Evolutionary conservation across 2,797 vertebrate species (phyloP), one percentile per base, ranked within the genome.

Genomic region (Monodelphis domestica): DNA sequence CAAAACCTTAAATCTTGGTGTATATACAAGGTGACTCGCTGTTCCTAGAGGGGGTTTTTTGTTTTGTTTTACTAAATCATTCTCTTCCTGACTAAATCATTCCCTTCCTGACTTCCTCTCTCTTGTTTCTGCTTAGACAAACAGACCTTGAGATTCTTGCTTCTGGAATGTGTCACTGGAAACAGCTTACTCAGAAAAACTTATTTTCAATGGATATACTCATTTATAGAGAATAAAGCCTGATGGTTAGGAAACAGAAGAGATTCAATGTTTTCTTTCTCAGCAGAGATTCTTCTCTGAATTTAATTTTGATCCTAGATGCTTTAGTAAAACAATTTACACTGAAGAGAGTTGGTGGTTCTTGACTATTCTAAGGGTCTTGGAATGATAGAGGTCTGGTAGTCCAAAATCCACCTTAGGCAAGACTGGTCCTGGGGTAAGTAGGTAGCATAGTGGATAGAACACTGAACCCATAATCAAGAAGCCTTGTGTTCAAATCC

Each of bases 121-220:
- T 54, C 94, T 92, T 97, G 96, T 97, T 97, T 96, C 91, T 91
- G 45, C 91, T 96, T 93, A 94, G 97, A 95, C 78, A 95, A 97
- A 97, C 91, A 96, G 93, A 96, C 96, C 89, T 97, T 96, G 91
- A 95, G n/a, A 87, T 92, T 96, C 89, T 96, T 92, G 59, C 59
- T 96, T 96, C 95, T 94, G 96, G 95, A 97, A 96, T 96, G 95
- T 96, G 95, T 96, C 92, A 91, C 94, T 26, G 89, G 94, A 93
- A 97, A 94, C 89, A 93, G 93, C 91, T 96, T 87, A 91, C 91
- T 92, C 89, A 91, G 93, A 95, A 95, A 95, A 96, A 78, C 90
- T 57, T 84, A 45, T 89, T 97, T 96, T 94, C 96, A 93, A 94
- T 95, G 96, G 97, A 96, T 97, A 93, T 15, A 88, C 90, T 21